Base-by-base conservation (phyloP, 1,140 invertebrate species). In the Drosophila nigrodunni region DNA sequence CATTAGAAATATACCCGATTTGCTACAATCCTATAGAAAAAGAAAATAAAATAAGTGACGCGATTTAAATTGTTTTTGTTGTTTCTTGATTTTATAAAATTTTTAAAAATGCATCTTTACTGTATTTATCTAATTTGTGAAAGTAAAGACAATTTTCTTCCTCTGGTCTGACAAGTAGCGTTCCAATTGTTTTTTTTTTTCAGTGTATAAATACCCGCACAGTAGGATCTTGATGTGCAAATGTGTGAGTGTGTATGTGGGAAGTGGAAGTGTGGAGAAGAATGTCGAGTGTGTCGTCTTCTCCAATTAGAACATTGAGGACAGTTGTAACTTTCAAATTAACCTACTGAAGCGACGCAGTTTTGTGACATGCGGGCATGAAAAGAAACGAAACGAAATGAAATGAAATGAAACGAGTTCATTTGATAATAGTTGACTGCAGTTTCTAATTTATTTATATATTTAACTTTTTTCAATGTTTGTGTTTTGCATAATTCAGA, bases 291-390 rank as follows among this genome's bases (percentile, higher is more conserved):
- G 77, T 30, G 25, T 30, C 25, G 25, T 59, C 61, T 58, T 60
- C 78, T 64, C 80, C 79, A 82, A 81, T 82, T 82, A 57, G 35
- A 57, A 57, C 37, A 57, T 57, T 81, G 77, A 65, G 72, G 78
- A 68, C 79, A 82, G 78, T 72, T 81, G 44, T 74, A 82, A 82
- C 79, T 81, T 82, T 77, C 79, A 81, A 82, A 82, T 82, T 80
- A 82, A 81, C 79, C 79, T 74, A 82, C 74, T 15, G 13, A 30
- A 39, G 25, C 10, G 21, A 35, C 21, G 41, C 11, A 13, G 11
- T 3, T 43, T 1, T 43, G 41, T 43, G 41, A 21, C 37, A 73
- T 30, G 21, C 15, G 18, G 39, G 49, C 50, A 55, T 7, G 55
- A 13, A 49, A 59, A 44, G 41, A 59, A 54, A 9, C 6, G 25